These are phyloP conservation scores for Podarcis cretensis DNA, from an alignment of 2,113 vertebrate genomes.

Conservation along the genomic window DNA sequence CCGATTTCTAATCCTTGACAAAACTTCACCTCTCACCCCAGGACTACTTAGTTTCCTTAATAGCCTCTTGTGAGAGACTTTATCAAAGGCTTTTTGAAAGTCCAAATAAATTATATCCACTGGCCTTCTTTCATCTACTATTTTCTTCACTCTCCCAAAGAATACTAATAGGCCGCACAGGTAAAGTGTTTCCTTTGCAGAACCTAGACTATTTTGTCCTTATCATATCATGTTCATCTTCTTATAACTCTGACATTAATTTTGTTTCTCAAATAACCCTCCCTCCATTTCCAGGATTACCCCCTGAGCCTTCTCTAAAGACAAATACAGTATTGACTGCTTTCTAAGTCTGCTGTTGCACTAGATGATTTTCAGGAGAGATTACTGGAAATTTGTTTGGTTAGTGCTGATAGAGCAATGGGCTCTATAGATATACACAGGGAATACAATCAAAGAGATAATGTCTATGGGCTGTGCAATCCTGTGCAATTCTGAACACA, in stretches of 20 bases:
- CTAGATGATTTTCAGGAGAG: background rate
- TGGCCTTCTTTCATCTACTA: conserved; percentile 10
- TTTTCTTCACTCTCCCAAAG: conserved; percentile 12
- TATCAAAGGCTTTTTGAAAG: conserved; percentile 25
- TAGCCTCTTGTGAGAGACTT: conserved; percentile 10
- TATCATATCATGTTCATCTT: background rate
- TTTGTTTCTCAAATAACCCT: conserved; percentile 1
- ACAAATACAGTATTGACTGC: background rate
- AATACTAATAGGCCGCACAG: background rate
- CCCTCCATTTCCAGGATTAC: background rate
- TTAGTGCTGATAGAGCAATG: background rate
- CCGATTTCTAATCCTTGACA: conserved; percentile 20
- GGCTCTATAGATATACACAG: background rate
- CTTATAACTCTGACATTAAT: conserved; percentile 5
- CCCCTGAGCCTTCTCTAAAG: background rate
- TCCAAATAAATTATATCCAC: background rate
- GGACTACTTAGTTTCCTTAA: background rate
- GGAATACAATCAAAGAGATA: conserved; percentile 23
- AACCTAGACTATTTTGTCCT: background rate
- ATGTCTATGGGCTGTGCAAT: background rate
- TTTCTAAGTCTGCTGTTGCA: background rate
- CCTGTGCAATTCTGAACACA: background rate
- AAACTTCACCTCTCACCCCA: background rate
- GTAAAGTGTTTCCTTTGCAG: background rate
- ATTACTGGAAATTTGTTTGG: background rate